phyloP scores from a whole-genome alignment of 2,113 vertebrate species.

The Pseudolaguvia tuberculata region DNA sequence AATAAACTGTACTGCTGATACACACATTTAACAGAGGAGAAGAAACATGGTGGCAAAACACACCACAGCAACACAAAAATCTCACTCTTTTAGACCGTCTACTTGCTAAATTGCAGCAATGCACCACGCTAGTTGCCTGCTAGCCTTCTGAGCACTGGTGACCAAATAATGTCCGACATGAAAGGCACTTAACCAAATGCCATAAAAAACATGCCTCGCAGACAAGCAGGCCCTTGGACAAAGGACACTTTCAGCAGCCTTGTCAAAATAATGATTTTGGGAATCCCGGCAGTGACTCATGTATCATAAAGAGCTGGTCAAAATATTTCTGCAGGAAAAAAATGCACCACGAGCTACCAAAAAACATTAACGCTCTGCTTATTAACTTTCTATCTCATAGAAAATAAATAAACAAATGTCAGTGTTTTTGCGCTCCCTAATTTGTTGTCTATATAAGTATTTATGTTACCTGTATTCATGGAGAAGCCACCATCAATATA shows the following conservation, averaged over 20 bases:
- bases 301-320: conserved; percentile 9
- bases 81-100: conserved; percentile 10
- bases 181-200: conserved; percentile 49
- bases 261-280: conserved; percentile 32
- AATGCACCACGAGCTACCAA: too few relatives aligned
- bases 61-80: conserved; percentile 5
- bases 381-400: too few relatives aligned
- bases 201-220: conserved; percentile 46
- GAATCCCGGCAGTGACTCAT: conserved; percentile 5
- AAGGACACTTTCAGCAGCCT: conserved; percentile 30
- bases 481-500: too few relatives aligned
- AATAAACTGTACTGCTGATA: too few relatives aligned
- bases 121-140: conserved; percentile 27
- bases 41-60: background rate
- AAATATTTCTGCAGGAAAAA: conserved; percentile 21
- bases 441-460: too few relatives aligned
- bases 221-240: conserved; percentile 34
- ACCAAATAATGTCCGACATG: conserved; percentile 44
- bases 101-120: conserved; percentile 28
- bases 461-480: too few relatives aligned
- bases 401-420: too few relatives aligned
- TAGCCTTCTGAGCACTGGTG: conserved; percentile 36
- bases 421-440: too few relatives aligned
- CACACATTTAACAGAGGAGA: conserved; percentile 1
- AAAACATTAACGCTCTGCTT: too few relatives aligned